Evolutionary conservation across 2,888 invertebrate genomes (phyloP).

Genomic region (Noctua janthina): DNA sequence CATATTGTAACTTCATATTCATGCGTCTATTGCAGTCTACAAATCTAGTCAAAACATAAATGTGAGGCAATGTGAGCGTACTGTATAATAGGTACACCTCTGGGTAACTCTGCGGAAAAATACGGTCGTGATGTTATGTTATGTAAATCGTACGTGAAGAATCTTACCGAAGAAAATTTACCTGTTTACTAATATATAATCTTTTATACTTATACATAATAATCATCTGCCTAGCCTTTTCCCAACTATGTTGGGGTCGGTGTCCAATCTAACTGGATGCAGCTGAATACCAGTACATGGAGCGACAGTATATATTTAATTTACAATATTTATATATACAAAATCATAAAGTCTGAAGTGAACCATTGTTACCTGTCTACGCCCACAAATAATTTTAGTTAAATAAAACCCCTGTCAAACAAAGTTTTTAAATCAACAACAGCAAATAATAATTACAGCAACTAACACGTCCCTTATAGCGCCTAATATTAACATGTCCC

Average conservation of each 20-base stretch:
- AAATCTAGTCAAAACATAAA: background rate
- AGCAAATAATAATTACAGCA: constrained; percentile 16
- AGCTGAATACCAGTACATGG: too few relatives aligned
- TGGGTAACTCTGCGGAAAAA: background rate
- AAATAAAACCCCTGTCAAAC: background rate
- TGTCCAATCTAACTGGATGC: too few relatives aligned
- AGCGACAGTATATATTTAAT: background rate
- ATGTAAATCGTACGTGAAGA: background rate
- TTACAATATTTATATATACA: background rate
- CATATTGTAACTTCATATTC: background rate
- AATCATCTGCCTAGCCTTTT: too few relatives aligned
- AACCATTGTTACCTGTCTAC: background rate
- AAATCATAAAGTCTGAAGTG: background rate
- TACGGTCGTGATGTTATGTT: background rate
- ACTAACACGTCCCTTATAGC: background rate
- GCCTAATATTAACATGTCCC: constrained; percentile 25
- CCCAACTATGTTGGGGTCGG: too few relatives aligned
- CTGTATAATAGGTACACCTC: background rate
- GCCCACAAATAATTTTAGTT: background rate
- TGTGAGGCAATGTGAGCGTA: background rate
- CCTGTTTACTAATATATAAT: too few relatives aligned
- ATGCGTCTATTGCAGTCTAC: background rate
- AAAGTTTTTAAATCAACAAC: constrained; percentile 27
- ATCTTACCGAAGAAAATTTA: background rate
- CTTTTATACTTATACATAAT: background rate